Percentiles rank a stretch among this genome's conserved stretches.
Evolutionary conservation across 2,888 invertebrate genomes (phyloP).

Genomic region (Harmothoe impar): DNA sequence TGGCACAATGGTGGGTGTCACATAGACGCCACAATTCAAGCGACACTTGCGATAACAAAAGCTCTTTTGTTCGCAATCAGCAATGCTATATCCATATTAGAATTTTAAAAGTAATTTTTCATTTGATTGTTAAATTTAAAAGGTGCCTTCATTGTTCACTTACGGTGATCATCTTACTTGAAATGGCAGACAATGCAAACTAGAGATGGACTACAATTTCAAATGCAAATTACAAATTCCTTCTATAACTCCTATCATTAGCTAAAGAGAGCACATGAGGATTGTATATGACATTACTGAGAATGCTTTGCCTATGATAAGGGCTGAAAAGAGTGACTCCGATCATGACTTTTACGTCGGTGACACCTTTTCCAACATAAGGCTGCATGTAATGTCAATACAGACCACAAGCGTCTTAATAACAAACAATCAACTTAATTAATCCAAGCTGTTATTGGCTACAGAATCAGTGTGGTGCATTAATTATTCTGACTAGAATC

Average conservation of each 20-base stretch:
- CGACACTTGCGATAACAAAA: slow-evolving; percentile 13
- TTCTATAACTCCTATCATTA: neutral
- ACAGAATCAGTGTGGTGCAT: neutral
- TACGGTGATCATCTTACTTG: neutral
- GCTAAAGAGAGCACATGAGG: neutral
- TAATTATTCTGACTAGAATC: neutral
- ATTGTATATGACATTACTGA: neutral
- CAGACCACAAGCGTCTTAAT: neutral
- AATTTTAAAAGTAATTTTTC: neutral
- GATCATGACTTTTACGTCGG: too few relatives aligned
- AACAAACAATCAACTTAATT: neutral
- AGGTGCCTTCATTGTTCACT: neutral
- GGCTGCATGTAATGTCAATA: neutral
- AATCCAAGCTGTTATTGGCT: neutral
- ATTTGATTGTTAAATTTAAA: neutral
- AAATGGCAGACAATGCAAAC: neutral
- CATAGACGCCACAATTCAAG: neutral
- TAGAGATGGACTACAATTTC: neutral
- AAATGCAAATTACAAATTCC: neutral
- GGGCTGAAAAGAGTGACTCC: too few relatives aligned
- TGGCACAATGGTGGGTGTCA: neutral
- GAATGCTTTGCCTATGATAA: too few relatives aligned
- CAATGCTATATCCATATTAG: neutral
- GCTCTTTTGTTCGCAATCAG: slow-evolving; percentile 3
- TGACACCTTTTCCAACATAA: too few relatives aligned